Evolutionary conservation across 1,140 invertebrate species (phyloP), one percentile per base, ranked within the genome.

Genomic region (Pomacea maculata): DNA sequence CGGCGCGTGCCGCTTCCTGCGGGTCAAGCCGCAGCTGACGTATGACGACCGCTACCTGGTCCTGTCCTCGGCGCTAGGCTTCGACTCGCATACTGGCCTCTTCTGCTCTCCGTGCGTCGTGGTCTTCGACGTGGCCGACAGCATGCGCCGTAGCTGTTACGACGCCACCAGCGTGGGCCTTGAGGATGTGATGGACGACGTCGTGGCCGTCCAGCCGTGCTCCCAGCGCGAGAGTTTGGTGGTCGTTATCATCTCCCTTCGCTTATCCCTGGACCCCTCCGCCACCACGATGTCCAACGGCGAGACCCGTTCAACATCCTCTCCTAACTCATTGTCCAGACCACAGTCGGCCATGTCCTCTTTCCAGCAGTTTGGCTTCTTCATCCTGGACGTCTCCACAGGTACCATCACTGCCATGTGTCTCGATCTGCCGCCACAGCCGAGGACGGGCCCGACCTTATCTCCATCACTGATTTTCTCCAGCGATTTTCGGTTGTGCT

Each of bases 31-130:
- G 19, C 88, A 89, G 75, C 75, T 90, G 25, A 90, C 90, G 1
- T 78, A 70, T 34, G 84, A 88, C 72, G 89, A 91, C 78, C 84
- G 86, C 19, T 89, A 85, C 80, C 77, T 91, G 17, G 86, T 90
- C 14, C 82, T 87, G 12, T 83, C 88, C 14, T 88, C 88, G 9
- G 88, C 87, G 19, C 83, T 85, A n/a, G 80, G 85, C 68, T 87
- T 86, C 85, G 74, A 84, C 25, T 82, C 87, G 34, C 52, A 79
- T 17, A 80, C 78, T 21, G 85, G 80, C 0, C 54, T 64, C 11
- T 87, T 84, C 72, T 75, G 85, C 29, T 84, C 88, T 21, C 86
- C 88, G 6, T 86, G 84, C 17, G 86, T 90, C 9, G 88, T 85
- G 72, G 85, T 86, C 6, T 87, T 90, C 82, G 83, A 86, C 25